phyloP scores from a whole-genome alignment of 2,888 invertebrate genomes.

The Andrena chrysosceles region DNA sequence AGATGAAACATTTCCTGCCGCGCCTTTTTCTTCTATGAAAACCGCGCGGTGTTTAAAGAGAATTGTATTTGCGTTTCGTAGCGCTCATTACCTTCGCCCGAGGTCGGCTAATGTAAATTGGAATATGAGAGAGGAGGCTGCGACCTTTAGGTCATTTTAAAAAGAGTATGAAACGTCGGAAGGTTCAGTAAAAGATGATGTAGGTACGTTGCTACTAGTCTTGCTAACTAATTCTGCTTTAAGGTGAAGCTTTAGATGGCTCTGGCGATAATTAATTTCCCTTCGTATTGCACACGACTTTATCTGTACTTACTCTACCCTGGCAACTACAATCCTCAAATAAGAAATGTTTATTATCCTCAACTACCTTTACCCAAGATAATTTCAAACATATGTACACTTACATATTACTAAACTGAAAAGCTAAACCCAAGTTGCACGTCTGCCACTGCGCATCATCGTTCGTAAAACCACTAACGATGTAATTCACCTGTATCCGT shows the following conservation, averaged over 20 bases:
- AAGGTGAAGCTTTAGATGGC: neutral
- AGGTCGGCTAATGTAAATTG: conserved; percentile 43
- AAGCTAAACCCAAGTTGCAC: neutral
- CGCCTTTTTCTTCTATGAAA: conserved; percentile 9
- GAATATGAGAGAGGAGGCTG: conserved; percentile 15
- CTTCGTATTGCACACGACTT: no score
- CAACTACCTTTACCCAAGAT: neutral
- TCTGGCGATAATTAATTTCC: no score
- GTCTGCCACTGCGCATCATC: neutral
- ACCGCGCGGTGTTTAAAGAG: conserved; percentile 23
- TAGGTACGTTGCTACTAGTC: neutral
- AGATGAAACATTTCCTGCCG: conserved; percentile 22
- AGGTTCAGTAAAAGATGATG: neutral
- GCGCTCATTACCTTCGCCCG: conserved; percentile 37
- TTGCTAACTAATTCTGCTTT: neutral
- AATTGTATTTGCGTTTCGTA: conserved; percentile 40
- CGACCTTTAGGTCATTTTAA: conserved; percentile 1
- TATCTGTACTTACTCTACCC: no score
- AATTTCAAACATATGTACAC: neutral
- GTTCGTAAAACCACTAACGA: neutral
- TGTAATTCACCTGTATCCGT: neutral
- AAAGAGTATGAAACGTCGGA: conserved; percentile 12
- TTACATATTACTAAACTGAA: neutral
- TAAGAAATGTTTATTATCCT: no score
- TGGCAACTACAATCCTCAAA: no score